Percentiles rank a stretch among this genome's conserved stretches.
phyloP scores from a whole-genome alignment of 1,140 invertebrate species.

The Potamilus streckersoni region DNA sequence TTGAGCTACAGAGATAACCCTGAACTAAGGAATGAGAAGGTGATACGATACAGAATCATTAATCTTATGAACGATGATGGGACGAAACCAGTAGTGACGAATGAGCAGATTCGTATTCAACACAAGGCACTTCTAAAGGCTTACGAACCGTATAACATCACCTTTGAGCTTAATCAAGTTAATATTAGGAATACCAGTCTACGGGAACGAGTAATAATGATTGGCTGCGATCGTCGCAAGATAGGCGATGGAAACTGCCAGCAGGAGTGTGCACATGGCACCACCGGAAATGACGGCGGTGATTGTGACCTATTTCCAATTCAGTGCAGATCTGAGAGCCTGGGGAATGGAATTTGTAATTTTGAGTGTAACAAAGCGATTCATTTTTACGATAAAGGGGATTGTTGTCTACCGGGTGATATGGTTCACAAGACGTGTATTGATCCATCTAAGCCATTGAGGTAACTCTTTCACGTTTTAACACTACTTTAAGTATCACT shows the following conservation, averaged over 20 bases:
- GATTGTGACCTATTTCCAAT: conserved; percentile 45
- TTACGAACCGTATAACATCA: conserved; percentile 58
- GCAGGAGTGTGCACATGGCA: conserved; percentile 42
- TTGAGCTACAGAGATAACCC: conserved; percentile 37
- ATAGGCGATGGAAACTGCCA: conserved; percentile 50
- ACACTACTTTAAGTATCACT: too few species aligned
- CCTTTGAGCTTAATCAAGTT: conserved; percentile 40
- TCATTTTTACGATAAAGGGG: conserved; percentile 56
- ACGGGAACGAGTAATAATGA: conserved; percentile 39
- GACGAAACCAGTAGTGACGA: conserved; percentile 40
- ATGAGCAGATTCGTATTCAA: conserved; percentile 45
- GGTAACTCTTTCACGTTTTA: conserved; percentile 33
- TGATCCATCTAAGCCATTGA: conserved; percentile 43
- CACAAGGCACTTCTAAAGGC: conserved; percentile 45
- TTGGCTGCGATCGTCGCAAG: conserved; percentile 44
- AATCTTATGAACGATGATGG: conserved; percentile 51
- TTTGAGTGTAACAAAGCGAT: conserved; percentile 51
- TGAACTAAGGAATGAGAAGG: conserved; percentile 39
- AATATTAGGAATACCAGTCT: conserved; percentile 40
- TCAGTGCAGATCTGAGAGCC: conserved; percentile 29
- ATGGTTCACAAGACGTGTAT: conserved; percentile 39
- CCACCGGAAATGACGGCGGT: conserved; percentile 51
- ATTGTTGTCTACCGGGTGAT: conserved; percentile 50
- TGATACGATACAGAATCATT: conserved; percentile 42
- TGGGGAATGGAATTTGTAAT: conserved; percentile 57